phyloP scores from a whole-genome alignment of 2,113 vertebrate species.

The Trematomus loennbergii region DNA sequence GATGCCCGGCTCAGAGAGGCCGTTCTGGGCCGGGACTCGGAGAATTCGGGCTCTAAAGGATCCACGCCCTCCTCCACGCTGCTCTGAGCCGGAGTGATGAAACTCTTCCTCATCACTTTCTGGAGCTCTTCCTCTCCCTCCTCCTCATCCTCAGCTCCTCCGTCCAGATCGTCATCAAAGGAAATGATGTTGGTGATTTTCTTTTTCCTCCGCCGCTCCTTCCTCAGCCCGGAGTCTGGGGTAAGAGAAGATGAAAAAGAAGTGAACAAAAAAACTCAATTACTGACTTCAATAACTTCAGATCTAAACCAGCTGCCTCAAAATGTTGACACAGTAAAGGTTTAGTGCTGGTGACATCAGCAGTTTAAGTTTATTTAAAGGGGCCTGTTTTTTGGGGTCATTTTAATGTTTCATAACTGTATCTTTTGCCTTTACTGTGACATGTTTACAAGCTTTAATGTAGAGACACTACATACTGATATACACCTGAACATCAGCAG shows the following conservation, averaged over 20 bases:
- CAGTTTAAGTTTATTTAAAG: conserved; percentile 7
- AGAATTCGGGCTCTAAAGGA: conserved; percentile 55
- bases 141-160: conserved; percentile 87
- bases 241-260: neutral
- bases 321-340: neutral
- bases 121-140: conserved; percentile 72
- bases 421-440: no score
- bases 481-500: no score
- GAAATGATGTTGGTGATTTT: conserved; percentile 98
- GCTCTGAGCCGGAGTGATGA: conserved; percentile 63
- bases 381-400: no score
- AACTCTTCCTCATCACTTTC: conserved; percentile 65
- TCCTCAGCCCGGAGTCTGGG: conserved; percentile 89
- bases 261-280: conserved; percentile 20
- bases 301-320: neutral
- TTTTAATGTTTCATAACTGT: no score
- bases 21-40: conserved; percentile 73
- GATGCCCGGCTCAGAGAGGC: conserved; percentile 63
- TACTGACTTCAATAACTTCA: conserved; percentile 2
- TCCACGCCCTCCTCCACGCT: conserved; percentile 78
- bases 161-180: conserved; percentile 91
- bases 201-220: conserved; percentile 94
- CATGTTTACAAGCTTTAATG: no score
- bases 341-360: conserved; percentile 25
- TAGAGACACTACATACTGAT: no score